Evolutionary conservation across 1,140 invertebrate genomes (phyloP).

Genomic region (Drosophila tani): DNA sequence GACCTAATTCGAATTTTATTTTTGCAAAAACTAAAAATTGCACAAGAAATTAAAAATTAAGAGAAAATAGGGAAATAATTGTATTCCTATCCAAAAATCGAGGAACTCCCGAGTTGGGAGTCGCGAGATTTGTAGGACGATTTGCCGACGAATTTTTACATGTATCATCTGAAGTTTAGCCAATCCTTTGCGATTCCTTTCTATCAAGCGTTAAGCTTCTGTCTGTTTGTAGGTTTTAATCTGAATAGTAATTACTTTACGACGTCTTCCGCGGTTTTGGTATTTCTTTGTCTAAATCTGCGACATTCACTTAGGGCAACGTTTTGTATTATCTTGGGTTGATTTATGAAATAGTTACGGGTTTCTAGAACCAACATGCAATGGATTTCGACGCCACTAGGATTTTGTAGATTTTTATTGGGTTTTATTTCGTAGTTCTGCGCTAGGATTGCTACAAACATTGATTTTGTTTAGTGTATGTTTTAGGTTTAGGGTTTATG

Average conservation of each 20-base stretch:
- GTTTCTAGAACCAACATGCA: constrained; percentile 41
- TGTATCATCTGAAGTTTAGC: constrained; percentile 16
- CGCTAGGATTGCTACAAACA: constrained; percentile 74
- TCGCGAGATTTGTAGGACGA: background rate
- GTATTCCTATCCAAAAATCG: background rate
- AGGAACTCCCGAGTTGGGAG: background rate
- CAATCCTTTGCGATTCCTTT: constrained; percentile 41
- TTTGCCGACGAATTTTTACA: constrained; percentile 20
- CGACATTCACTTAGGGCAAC: constrained; percentile 51
- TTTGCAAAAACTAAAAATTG: constrained; percentile 70
- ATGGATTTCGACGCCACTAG: constrained; percentile 56
- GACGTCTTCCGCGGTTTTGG: constrained; percentile 53
- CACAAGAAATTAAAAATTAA: constrained; percentile 58
- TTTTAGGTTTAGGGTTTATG: constrained; percentile 39
- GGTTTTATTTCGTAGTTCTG: constrained; percentile 51
- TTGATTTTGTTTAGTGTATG: constrained; percentile 64
- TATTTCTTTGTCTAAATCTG: constrained; percentile 65
- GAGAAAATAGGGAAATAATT: background rate
- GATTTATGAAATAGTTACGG: constrained; percentile 15
- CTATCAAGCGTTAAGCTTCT: constrained; percentile 37
- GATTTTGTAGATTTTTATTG: constrained; percentile 38
- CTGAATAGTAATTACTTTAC: constrained; percentile 31
- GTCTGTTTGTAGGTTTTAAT: constrained; percentile 17
- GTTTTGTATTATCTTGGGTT: constrained; percentile 34
- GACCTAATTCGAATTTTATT: constrained; percentile 68